Evolutionary conservation across 1,140 invertebrate species (phyloP).

Genomic region (Drosophila carrolli): DNA sequence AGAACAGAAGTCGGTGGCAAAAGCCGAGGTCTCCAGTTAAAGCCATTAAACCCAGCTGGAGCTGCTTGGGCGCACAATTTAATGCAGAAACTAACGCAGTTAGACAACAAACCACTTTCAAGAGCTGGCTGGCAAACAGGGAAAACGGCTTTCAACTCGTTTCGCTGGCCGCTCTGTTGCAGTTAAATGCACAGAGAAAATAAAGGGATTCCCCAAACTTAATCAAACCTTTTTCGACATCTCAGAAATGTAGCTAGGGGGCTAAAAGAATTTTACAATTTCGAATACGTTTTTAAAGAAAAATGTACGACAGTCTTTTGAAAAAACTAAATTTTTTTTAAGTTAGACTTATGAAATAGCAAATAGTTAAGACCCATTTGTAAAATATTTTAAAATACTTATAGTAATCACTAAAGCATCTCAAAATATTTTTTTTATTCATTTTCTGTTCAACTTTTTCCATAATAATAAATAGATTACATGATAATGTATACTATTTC

Average conservation of each 20-base stretch:
- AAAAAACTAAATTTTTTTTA: too few relatives aligned
- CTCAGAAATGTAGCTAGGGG: background rate
- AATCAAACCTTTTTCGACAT: background rate
- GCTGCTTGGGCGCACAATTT: constrained; percentile 72
- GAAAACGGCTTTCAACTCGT: constrained; percentile 82
- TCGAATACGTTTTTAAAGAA: too few relatives aligned
- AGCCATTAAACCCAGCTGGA: constrained; percentile 48
- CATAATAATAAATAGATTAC: background rate
- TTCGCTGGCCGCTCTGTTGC: constrained; percentile 51
- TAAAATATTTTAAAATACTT: too few relatives aligned
- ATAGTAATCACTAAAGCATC: too few relatives aligned
- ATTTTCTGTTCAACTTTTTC: too few relatives aligned
- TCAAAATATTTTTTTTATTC: background rate
- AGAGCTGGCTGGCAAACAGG: constrained; percentile 73
- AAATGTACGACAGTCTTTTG: too few relatives aligned
- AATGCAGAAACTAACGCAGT: constrained; percentile 80
- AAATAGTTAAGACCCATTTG: too few relatives aligned
- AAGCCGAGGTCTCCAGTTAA: constrained; percentile 15
- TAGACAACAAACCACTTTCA: constrained; percentile 82
- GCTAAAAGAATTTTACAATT: too few relatives aligned
- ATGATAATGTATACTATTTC: background rate
- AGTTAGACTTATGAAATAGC: too few relatives aligned
- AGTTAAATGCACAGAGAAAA: constrained; percentile 32
- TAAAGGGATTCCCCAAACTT: background rate
- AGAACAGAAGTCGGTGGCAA: constrained; percentile 15